Conservation (phyloP, 2,888 invertebrate genomes). For the Tipula lateralis region DNA sequence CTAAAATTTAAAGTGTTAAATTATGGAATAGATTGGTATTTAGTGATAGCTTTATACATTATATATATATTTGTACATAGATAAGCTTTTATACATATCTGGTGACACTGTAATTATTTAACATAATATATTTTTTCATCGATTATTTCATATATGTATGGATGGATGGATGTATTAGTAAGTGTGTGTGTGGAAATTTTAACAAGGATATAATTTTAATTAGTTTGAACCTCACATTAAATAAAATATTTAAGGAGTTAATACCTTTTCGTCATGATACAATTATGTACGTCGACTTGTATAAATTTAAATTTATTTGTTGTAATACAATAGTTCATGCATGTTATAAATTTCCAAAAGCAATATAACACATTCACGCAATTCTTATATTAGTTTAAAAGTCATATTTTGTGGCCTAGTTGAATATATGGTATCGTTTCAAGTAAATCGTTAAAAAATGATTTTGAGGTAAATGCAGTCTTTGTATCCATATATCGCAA, state of each 20-base stretch:
- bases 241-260: background rate
- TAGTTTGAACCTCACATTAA: background rate
- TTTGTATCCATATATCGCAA: background rate
- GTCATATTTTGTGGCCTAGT: background rate
- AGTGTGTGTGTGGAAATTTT: background rate
- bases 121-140: background rate
- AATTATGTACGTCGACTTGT: background rate
- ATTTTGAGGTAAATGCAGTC: background rate
- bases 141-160: no score
- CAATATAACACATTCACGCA: background rate
- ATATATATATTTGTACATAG: background rate
- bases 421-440: background rate
- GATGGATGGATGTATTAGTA: no score
- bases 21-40: background rate
- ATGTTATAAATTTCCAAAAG: background rate
- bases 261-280: background rate
- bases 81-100: background rate
- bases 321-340: conserved; percentile 2
- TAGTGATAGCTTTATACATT: background rate
- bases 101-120: background rate
- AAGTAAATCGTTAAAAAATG: background rate
- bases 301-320: background rate
- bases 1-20: background rate
- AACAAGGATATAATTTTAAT: background rate
- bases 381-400: background rate